Evolutionary conservation across 1,140 invertebrate genomes (phyloP).

Genomic region (Lerema accius): DNA sequence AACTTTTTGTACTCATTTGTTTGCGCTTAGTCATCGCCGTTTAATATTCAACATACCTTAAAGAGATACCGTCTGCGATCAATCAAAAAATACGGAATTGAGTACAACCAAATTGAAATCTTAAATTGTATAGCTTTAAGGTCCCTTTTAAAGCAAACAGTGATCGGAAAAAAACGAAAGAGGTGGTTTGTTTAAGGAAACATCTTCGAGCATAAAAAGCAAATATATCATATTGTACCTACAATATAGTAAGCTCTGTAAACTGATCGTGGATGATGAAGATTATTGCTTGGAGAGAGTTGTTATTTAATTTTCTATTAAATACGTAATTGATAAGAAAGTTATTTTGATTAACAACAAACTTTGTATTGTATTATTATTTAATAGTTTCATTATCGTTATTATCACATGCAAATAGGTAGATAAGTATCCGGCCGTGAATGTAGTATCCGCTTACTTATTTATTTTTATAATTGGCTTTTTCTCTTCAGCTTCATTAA

Average conservation of each 20-base stretch:
- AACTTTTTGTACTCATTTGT: conserved; percentile 68
- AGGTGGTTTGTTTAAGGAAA: conserved; percentile 28
- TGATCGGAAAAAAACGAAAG: conserved; percentile 16
- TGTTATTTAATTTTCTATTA: not conserved
- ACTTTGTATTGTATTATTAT: not conserved
- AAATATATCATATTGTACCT: conserved; percentile 30
- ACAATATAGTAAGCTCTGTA: conserved; percentile 22
- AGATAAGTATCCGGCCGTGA: too few relatives aligned
- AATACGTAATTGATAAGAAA: not conserved
- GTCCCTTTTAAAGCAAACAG: not conserved
- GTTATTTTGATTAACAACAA: not conserved
- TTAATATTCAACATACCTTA: conserved; percentile 66
- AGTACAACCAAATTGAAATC: conserved; percentile 6
- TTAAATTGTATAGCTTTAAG: not conserved
- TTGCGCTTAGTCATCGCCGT: conserved; percentile 72
- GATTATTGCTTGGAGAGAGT: not conserved
- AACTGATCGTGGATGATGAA: conserved; percentile 20
- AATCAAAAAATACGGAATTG: conserved; percentile 52
- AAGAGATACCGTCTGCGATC: conserved; percentile 63
- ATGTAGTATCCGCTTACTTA: conserved; percentile 6
- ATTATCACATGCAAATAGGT: too few relatives aligned
- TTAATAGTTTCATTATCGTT: too few relatives aligned
- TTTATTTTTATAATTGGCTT: conserved; percentile 7
- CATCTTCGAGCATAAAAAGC: conserved; percentile 21
- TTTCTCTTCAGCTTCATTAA: too few relatives aligned